These are phyloP conservation scores for Corythornis leucogaster DNA, from an alignment of 2,797 vertebrate species.

Conservation along the genomic window DNA sequence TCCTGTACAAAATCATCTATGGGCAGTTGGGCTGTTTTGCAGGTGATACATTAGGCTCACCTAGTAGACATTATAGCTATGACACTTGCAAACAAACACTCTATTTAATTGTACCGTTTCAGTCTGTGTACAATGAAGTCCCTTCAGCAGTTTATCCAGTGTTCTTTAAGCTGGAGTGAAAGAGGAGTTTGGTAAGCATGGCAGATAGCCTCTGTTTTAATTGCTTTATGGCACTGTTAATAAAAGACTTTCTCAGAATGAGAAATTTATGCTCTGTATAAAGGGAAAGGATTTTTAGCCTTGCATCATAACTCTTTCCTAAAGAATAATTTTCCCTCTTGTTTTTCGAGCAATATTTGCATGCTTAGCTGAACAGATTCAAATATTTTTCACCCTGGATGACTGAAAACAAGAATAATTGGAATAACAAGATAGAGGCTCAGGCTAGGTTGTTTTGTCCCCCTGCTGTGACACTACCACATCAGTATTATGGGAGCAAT, in stretches of 20 bases:
- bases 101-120: background rate
- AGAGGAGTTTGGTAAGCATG: background rate
- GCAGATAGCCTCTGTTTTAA: background rate
- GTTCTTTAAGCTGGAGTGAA: background rate
- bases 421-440: constrained; percentile 5
- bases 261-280: background rate
- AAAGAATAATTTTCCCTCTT: background rate
- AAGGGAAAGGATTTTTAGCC: constrained; percentile 10
- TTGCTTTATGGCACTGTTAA: constrained; percentile 19
- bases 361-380: constrained; percentile 44
- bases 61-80: background rate
- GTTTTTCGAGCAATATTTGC: constrained; percentile 13
- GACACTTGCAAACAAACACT: background rate
- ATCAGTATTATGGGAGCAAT: background rate
- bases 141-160: background rate
- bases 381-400: constrained; percentile 39
- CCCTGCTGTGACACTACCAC: background rate
- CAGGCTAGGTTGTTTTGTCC: background rate
- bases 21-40: background rate
- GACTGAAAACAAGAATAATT: constrained; percentile 49
- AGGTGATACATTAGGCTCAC: background rate
- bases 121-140: background rate
- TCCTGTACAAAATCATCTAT: background rate
- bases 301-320: background rate
- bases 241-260: constrained; percentile 8